Base-by-base conservation (phyloP, 2,888 invertebrate species). In the Ctena decussata region DNA sequence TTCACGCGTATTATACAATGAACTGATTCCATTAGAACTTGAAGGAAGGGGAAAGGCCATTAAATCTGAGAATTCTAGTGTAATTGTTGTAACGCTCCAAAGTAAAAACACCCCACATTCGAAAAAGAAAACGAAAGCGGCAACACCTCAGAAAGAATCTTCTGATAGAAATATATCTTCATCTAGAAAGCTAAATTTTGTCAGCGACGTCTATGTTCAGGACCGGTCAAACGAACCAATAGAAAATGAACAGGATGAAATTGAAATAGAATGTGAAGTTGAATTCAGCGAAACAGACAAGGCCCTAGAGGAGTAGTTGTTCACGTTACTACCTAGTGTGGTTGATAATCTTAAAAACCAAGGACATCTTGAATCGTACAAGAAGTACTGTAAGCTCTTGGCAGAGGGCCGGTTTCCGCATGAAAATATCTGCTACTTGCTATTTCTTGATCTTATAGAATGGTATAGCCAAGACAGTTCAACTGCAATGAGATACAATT, bases 391-490 rank as follows among this genome's bases (percentile, higher is more conserved):
- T 18, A 60, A 8, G 3, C 60, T 60, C n/a, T 8, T 60, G 27
- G 18, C 60, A 30, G 60, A 60, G 32, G 32, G 32, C 3, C 18
- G 18, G 21, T 73, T 80, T 32, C 80, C 80, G 30, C 37, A 27
- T 18, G n/a, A n/a, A 71, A 80, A 80, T 41, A 74, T 80, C 3
- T 74, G 74, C 21, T 49, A 49, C 49, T 46, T 65, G 6, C 44
- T 80, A 6, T 80, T 80, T 46, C 18, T 49, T 8, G 74, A 80
- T n/a, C 39, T 69, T 15, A 65, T 80, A 3, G 74, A 73, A 41
- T 74, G 74, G 80, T 74, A 39, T 53, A 41, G 46, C 6, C 44
- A 39, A 30, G 11, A 18, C 0, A 24, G 24, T 37, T 24, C 80
- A 1, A 65, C 74, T 49, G 2, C 27, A 24, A 80, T 80, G 80